Percentiles rank a stretch among this genome's conserved stretches.
Evolutionary conservation across 2,113 vertebrate genomes (phyloP).

Genomic region (Saimiri boliviensis): DNA sequence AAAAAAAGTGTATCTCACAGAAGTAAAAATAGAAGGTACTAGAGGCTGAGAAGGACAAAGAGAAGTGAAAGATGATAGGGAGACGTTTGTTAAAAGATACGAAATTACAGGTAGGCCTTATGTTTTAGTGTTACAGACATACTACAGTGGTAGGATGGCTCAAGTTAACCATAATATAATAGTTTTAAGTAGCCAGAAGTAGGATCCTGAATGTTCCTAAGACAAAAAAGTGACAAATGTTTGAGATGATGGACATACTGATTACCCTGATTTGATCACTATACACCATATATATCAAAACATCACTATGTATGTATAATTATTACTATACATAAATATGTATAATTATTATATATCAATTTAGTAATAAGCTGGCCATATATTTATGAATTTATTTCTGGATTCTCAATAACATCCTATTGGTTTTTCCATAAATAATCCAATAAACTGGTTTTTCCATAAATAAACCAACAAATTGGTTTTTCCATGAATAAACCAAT

Average conservation of each 20-base stretch:
- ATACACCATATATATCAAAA: not conserved
- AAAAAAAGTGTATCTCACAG: not conserved
- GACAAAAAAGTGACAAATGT: not conserved
- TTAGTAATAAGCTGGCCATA: not conserved
- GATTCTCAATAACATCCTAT: not conserved
- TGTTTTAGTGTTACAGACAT: not conserved
- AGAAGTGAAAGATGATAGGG: not conserved
- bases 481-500: too few relatives aligned
- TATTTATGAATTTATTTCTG: not conserved
- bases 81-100: not conserved
- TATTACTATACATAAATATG: not conserved
- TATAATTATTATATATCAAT: not conserved
- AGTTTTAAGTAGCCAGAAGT: not conserved
- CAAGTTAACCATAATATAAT: not conserved
- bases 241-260: not conserved
- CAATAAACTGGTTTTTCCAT: too few relatives aligned
- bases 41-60: not conserved
- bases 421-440: not conserved
- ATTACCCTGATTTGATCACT: not conserved
- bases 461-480: too few relatives aligned
- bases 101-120: not conserved
- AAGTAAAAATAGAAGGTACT: not conserved
- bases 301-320: not conserved
- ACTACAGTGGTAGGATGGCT: not conserved
- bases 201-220: not conserved